Conservation (phyloP, 2,797 vertebrate species). For the Helicolenus hilgendorfi region DNA sequence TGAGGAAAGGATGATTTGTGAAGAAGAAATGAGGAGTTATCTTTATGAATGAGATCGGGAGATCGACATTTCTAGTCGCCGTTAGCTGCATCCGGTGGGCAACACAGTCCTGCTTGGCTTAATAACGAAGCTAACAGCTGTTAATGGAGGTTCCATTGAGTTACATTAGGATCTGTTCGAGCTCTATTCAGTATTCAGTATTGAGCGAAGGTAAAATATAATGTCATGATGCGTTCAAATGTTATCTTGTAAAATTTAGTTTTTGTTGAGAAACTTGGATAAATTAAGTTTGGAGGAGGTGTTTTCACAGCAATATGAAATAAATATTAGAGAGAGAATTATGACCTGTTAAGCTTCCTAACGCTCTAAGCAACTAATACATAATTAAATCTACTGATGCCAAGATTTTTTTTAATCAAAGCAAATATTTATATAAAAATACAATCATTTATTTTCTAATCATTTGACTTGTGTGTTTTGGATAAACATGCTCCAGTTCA, state of each 20-base stretch:
- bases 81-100: too few relatives aligned
- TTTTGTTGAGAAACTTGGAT: not conserved
- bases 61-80: too few relatives aligned
- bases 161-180: too few relatives aligned
- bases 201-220: too few relatives aligned
- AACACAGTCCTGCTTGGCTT: too few relatives aligned
- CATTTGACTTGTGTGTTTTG: not conserved
- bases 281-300: not conserved
- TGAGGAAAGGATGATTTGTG: too few relatives aligned
- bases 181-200: too few relatives aligned
- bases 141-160: too few relatives aligned
- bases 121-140: too few relatives aligned
- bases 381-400: not conserved
- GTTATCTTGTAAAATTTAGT: not conserved
- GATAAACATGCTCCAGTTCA: too few relatives aligned
- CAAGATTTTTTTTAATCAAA: not conserved
- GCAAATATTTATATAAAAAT: not conserved
- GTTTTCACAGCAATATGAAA: not conserved
- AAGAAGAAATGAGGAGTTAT: too few relatives aligned
- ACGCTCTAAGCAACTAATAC: not conserved
- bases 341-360: not conserved
- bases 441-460: not conserved
- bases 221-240: not conserved
- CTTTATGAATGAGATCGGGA: too few relatives aligned
- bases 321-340: not conserved